Percentiles rank a stretch among this genome's conserved stretches.
Conservation (phyloP, 2,888 invertebrate species). For the Ormyrus pomaceus region DNA sequence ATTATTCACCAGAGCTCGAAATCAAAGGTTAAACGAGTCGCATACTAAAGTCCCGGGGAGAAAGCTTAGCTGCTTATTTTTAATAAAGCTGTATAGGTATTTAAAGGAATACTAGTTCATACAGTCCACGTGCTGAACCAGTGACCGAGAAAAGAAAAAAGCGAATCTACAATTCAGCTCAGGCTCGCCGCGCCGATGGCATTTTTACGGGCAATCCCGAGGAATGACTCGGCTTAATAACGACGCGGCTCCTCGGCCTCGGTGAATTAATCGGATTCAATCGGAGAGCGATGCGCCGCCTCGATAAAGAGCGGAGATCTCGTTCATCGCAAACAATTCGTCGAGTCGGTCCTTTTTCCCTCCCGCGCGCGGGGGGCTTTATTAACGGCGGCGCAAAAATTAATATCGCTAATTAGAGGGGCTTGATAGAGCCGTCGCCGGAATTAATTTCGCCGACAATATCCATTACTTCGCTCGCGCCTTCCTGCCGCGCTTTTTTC, state of each 20-base stretch:
- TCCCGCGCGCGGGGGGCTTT: not conserved
- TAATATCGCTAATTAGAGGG: slow-evolving; percentile 27
- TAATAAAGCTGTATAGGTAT: no score
- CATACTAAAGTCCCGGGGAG: no score
- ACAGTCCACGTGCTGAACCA: no score
- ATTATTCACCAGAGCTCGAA: no score
- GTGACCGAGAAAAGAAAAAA: no score
- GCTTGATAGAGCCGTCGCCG: slow-evolving; percentile 34
- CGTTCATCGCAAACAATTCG: not conserved
- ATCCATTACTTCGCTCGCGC: no score
- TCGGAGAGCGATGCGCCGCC: not conserved
- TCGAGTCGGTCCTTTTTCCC: not conserved
- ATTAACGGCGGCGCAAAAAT: slow-evolving; percentile 4
- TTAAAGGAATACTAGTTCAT: no score
- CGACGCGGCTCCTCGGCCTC: not conserved
- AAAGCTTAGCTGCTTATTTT: no score
- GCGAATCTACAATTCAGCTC: no score
- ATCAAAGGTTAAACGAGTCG: no score
- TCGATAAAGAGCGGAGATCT: not conserved
- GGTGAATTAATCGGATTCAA: slow-evolving; percentile 8
- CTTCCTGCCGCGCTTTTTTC: not conserved
- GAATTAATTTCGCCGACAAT: slow-evolving; percentile 19
- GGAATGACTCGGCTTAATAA: no score
- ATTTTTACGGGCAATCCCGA: slow-evolving; percentile 3
- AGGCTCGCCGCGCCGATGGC: not conserved